Percentiles rank a stretch among this genome's conserved stretches.
Evolutionary conservation across 1,140 invertebrate species (phyloP).

Genomic region (Globodera ellingtonae): DNA sequence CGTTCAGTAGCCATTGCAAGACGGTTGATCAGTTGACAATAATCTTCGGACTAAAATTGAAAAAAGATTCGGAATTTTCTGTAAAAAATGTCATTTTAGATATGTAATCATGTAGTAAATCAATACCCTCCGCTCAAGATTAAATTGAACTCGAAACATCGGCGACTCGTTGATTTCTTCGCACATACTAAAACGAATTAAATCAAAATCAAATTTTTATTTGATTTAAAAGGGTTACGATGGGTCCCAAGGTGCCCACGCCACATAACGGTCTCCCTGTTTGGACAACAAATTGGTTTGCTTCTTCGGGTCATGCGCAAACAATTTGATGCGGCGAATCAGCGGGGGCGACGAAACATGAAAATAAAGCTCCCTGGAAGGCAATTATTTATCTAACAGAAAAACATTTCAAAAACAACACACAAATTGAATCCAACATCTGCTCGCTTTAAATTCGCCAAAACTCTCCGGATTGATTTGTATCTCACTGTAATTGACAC

Average conservation of each 20-base stretch:
- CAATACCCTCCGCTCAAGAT: not conserved
- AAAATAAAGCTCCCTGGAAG: constrained; percentile 37
- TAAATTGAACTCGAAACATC: constrained; percentile 31
- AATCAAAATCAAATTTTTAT: constrained; percentile 9
- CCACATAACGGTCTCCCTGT: constrained; percentile 31
- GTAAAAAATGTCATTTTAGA: constrained; percentile 8
- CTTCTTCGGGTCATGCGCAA: constrained; percentile 20
- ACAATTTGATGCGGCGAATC: constrained; percentile 34
- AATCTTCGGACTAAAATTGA: constrained; percentile 16
- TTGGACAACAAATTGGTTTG: constrained; percentile 30
- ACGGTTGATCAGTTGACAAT: constrained; percentile 28
- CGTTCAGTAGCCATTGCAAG: constrained; percentile 33
- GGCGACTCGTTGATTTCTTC: constrained; percentile 31
- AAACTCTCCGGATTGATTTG: constrained; percentile 27
- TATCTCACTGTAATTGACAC: constrained; percentile 32
- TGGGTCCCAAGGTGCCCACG: constrained; percentile 12
- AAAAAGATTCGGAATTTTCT: not conserved
- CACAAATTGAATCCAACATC: constrained; percentile 23
- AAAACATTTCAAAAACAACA: constrained; percentile 8
- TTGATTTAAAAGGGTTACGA: not conserved
- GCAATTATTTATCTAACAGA: constrained; percentile 1
- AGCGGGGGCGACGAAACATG: constrained; percentile 32
- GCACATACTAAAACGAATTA: not conserved
- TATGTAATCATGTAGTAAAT: constrained; percentile 4
- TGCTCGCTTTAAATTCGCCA: constrained; percentile 26